Percentiles rank a stretch among this genome's conserved stretches.
phyloP scores from a whole-genome alignment of 2,113 vertebrate species.

The Dolichotis patagonum region DNA sequence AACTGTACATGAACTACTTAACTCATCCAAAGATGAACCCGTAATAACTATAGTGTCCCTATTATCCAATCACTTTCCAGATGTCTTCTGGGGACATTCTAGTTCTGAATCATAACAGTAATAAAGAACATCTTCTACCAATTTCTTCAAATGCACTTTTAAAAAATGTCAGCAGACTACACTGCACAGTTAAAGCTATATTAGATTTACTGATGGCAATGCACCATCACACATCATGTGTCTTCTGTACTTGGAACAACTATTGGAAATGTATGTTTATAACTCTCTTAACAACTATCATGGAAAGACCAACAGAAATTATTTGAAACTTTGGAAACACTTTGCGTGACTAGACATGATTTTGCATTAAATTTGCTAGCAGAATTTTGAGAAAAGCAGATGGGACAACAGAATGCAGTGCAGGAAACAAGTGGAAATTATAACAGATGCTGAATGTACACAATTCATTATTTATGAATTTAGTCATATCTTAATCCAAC shows the following conservation, averaged over 20 bases:
- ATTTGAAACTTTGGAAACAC: conserved; percentile 19
- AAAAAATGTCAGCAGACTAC: not conserved
- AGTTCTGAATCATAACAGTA: not conserved
- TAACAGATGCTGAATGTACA: not conserved
- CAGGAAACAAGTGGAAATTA: conserved; percentile 51
- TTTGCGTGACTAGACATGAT: not conserved
- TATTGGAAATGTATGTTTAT: conserved; percentile 2
- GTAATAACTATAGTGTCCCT: not conserved
- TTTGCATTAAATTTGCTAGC: conserved; percentile 50
- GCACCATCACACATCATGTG: not conserved
- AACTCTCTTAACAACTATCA: not conserved
- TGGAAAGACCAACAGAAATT: conserved; percentile 27
- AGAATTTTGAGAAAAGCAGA: conserved; percentile 50
- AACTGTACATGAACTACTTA: not conserved
- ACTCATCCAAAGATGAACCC: not conserved
- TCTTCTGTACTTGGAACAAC: not conserved
- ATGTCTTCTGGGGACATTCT: not conserved
- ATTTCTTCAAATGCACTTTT: not conserved
- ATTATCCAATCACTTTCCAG: not conserved
- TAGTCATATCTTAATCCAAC: conserved; percentile 16
- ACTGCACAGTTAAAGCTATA: not conserved
- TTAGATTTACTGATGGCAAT: conserved; percentile 23
- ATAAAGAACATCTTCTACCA: not conserved
- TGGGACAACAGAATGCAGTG: not conserved
- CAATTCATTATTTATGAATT: conserved; percentile 30